Evolutionary conservation across 2,888 invertebrate genomes (phyloP).

Genomic region (Mimachlamys varia): DNA sequence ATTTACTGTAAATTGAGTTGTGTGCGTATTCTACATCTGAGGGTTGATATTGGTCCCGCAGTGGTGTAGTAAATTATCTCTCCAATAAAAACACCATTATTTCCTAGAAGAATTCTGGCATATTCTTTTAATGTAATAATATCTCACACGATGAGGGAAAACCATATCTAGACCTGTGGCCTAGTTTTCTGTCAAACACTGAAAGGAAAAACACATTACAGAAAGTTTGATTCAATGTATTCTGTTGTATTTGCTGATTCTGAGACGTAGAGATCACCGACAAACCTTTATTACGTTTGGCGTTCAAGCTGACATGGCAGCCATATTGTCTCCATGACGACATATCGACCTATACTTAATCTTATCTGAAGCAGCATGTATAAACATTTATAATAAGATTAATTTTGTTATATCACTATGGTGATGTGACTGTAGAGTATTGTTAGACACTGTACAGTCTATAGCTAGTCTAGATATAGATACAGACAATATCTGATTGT

Average conservation of each 20-base stretch:
- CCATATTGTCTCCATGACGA: no score
- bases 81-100: constrained; percentile 7
- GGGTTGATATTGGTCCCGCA: background rate
- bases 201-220: background rate
- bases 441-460: no score
- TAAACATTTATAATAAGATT: no score
- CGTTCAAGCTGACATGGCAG: no score
- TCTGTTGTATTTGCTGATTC: background rate
- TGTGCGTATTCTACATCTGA: background rate
- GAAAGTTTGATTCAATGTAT: background rate
- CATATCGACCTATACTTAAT: no score
- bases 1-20: background rate
- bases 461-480: no score
- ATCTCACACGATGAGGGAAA: background rate
- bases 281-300: no score
- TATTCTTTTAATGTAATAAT: background rate
- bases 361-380: no score
- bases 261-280: no score
- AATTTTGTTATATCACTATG: no score
- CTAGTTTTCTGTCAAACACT: background rate
- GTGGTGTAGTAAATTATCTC: background rate
- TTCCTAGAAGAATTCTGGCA: background rate
- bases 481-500: no score
- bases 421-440: no score
- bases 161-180: background rate